These are phyloP conservation scores for Aulostomus chinensis DNA, from an alignment of 2,797 vertebrate genomes.

Conservation along the genomic window DNA sequence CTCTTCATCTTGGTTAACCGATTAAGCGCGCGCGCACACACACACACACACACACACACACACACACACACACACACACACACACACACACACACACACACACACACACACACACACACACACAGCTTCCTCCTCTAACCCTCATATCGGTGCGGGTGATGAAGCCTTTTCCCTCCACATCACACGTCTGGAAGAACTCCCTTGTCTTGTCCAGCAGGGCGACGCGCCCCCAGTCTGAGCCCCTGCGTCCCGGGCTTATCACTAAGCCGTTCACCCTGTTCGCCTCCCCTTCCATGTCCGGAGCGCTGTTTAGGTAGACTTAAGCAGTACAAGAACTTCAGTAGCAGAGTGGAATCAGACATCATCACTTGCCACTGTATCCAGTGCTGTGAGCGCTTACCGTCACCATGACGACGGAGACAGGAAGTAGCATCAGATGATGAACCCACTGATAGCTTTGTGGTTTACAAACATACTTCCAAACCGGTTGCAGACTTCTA, in stretches of 20 bases:
- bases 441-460: conserved; percentile 8
- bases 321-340: conserved; percentile 2
- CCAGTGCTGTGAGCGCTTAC: conserved; percentile 7
- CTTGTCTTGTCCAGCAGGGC: conserved; percentile 82
- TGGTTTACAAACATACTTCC: neutral
- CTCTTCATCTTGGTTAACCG: too few species aligned
- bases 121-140: conserved; percentile 72
- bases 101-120: too few species aligned
- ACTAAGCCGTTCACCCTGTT: conserved; percentile 33
- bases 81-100: too few species aligned
- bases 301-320: conserved; percentile 6
- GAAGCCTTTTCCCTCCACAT: conserved; percentile 89
- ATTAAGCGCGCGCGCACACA: too few species aligned
- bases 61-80: too few species aligned
- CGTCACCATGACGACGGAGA: conserved; percentile 33
- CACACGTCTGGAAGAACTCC: conserved; percentile 93
- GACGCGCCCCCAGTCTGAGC: conserved; percentile 59
- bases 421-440: conserved; percentile 37
- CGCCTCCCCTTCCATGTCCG: conserved; percentile 61
- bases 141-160: conserved; percentile 87
- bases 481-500: conserved; percentile 19
- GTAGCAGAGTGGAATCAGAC: conserved; percentile 14
- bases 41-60: too few species aligned
- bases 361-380: conserved; percentile 26
- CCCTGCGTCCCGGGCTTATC: conserved; percentile 25